phyloP scores from a whole-genome alignment of 2,888 invertebrate genomes.

The Dendrolimus houi region DNA sequence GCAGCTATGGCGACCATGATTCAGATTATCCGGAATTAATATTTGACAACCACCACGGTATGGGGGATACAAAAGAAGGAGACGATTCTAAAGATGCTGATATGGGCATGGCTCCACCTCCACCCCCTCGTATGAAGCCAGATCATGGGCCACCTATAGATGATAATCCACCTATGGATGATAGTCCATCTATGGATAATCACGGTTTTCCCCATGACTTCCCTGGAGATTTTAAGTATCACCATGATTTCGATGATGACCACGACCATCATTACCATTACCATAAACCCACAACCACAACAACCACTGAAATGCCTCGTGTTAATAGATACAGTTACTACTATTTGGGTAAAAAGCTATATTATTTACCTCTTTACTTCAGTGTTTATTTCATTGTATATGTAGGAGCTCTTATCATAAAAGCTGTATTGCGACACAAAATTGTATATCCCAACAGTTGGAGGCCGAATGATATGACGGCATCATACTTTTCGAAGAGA shows the following conservation, averaged over 20 bases:
- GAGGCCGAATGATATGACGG: conserved; percentile 54
- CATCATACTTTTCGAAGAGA: conserved; percentile 57
- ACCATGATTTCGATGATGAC: conserved; percentile 57
- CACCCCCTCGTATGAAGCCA: conserved; percentile 36
- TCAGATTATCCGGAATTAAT: conserved; percentile 52
- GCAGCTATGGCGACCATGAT: conserved; percentile 37
- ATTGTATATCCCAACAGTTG: conserved; percentile 78
- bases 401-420: conserved; percentile 82
- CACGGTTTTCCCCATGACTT: conserved; percentile 65
- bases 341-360: conserved; percentile 83
- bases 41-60: conserved; percentile 42
- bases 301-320: conserved; percentile 72
- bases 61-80: conserved; percentile 27
- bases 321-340: conserved; percentile 83
- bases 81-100: conserved; percentile 33
- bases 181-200: conserved; percentile 42
- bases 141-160: conserved; percentile 11
- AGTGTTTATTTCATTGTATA: conserved; percentile 84
- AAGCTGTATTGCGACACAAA: conserved; percentile 84
- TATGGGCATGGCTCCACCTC: conserved; percentile 53
- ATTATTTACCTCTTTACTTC: conserved; percentile 85
- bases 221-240: conserved; percentile 56
- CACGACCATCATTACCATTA: conserved; percentile 49
- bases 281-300: conserved; percentile 48
- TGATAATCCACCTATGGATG: conserved; percentile 31